phyloP scores from a whole-genome alignment of 2,113 vertebrate species.

The Heterocephalus glaber region DNA sequence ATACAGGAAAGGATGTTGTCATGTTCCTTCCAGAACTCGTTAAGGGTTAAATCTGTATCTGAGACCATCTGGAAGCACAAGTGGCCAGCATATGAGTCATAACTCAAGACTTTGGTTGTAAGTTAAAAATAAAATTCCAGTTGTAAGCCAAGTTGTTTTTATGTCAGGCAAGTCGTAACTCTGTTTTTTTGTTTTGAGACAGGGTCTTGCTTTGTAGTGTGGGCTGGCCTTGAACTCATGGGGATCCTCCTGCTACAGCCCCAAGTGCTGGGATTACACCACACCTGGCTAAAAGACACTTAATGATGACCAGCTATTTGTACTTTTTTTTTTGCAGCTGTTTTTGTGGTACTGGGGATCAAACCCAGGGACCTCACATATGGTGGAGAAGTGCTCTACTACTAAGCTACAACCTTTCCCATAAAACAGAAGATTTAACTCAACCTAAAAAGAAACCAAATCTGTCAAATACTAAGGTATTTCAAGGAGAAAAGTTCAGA shows the following conservation, averaged over 20 bases:
- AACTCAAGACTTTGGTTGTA: too few species aligned
- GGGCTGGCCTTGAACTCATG: not conserved
- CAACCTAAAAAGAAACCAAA: slow-evolving; percentile 50
- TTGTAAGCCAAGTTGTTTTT: too few species aligned
- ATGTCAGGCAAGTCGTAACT: too few species aligned
- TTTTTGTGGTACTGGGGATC: not conserved
- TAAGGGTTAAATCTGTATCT: too few species aligned
- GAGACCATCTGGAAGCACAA: too few species aligned
- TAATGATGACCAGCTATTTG: slow-evolving; percentile 12
- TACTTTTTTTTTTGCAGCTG: not conserved
- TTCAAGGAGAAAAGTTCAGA: slow-evolving; percentile 46
- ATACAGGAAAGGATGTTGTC: too few species aligned
- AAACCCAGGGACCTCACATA: not conserved
- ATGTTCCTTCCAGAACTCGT: too few species aligned
- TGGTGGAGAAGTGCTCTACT: not conserved
- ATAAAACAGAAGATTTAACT: slow-evolving; percentile 33
- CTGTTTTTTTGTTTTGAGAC: not conserved
- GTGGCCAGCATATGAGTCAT: too few species aligned
- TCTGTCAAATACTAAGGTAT: slow-evolving; percentile 41
- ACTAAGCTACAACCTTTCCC: not conserved
- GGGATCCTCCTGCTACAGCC: not conserved
- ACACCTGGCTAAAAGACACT: not conserved
- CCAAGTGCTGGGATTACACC: not conserved
- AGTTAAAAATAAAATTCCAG: too few species aligned
- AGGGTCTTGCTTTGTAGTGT: not conserved